Conservation (phyloP, 2,888 invertebrate species). For the Tipula helvola region DNA sequence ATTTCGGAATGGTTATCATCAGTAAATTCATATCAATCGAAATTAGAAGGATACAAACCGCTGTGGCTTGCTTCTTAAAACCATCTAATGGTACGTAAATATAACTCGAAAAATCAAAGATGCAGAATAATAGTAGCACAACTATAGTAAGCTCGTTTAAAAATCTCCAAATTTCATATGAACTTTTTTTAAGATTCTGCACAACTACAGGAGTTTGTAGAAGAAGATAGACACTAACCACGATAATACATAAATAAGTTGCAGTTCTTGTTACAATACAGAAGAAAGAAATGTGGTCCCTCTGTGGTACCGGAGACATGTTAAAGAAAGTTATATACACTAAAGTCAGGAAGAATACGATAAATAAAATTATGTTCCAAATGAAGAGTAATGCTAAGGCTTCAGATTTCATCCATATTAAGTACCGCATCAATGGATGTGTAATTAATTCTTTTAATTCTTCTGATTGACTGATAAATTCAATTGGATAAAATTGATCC, state of each 20-base stretch:
- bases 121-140: not conserved
- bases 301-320: not conserved
- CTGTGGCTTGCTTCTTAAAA: constrained; percentile 32
- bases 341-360: not conserved
- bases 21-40: constrained; percentile 65
- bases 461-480: constrained; percentile 54
- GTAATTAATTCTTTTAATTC: constrained; percentile 56
- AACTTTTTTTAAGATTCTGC: not conserved
- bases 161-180: not conserved
- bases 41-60: constrained; percentile 59
- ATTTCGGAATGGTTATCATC: constrained; percentile 60
- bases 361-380: not conserved
- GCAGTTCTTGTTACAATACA: not conserved
- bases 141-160: not conserved
- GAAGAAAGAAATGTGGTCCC: not conserved
- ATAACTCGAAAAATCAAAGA: not conserved
- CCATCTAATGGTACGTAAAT: not conserved
- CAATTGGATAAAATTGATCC: constrained; percentile 62
- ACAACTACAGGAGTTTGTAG: not conserved
- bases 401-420: constrained; percentile 70
- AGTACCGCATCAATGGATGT: constrained; percentile 69
- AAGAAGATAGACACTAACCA: not conserved
- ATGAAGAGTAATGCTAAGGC: not conserved
- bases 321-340: not conserved
- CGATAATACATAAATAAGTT: not conserved